Evolutionary conservation across 2,797 vertebrate genomes (phyloP).

Genomic region (Eutrigla gurnardus): DNA sequence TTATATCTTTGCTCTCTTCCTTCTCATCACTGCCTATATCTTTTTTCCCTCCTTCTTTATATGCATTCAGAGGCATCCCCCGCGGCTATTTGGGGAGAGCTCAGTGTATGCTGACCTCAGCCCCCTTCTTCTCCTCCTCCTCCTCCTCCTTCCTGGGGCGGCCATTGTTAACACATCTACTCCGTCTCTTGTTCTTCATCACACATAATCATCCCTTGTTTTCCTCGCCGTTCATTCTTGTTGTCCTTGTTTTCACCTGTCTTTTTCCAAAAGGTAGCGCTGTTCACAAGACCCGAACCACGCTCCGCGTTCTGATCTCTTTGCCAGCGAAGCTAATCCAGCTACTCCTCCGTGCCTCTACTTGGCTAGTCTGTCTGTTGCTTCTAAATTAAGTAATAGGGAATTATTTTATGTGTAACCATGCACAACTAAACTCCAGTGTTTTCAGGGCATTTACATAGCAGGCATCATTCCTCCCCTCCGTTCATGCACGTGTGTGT

Average conservation of each 20-base stretch:
- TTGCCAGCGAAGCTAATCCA: slow-evolving; percentile 58
- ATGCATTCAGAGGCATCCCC: slow-evolving; percentile 67
- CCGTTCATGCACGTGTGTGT: slow-evolving; percentile 36
- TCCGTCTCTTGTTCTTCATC: slow-evolving; percentile 67
- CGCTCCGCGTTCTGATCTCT: slow-evolving; percentile 54
- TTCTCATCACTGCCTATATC: slow-evolving; percentile 51
- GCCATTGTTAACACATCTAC: slow-evolving; percentile 64
- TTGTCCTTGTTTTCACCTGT: slow-evolving; percentile 57
- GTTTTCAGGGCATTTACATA: slow-evolving; percentile 66
- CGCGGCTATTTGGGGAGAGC: slow-evolving; percentile 65
- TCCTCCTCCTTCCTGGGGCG: slow-evolving; percentile 55
- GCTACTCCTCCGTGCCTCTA: slow-evolving; percentile 40
- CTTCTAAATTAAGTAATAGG: slow-evolving; percentile 63
- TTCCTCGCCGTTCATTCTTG: slow-evolving; percentile 47
- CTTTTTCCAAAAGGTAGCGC: slow-evolving; percentile 33
- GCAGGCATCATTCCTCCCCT: slow-evolving; percentile 51
- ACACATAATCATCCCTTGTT: slow-evolving; percentile 74
- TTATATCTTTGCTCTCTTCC: slow-evolving; percentile 56
- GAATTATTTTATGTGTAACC: slow-evolving; percentile 68
- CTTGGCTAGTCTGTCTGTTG: slow-evolving; percentile 55
- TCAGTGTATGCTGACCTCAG: slow-evolving; percentile 74
- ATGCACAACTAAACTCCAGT: slow-evolving; percentile 63
- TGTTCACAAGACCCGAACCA: slow-evolving; percentile 51
- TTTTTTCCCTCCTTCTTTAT: slow-evolving; percentile 49
- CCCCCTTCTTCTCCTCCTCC: slow-evolving; percentile 47